These are phyloP conservation scores for Anodontia alba DNA, from an alignment of 2,888 invertebrate genomes.

Conservation along the genomic window DNA sequence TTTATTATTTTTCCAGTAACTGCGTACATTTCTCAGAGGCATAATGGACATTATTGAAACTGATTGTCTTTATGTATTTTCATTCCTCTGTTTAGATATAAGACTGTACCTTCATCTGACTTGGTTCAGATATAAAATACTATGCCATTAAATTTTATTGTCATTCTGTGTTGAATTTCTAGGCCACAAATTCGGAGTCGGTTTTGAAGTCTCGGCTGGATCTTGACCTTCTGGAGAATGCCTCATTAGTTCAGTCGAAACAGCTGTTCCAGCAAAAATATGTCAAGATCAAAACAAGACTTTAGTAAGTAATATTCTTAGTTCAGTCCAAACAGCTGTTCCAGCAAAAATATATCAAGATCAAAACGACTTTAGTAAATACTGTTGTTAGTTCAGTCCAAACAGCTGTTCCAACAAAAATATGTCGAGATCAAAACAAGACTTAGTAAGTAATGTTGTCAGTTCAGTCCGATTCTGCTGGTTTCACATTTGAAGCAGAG, in stretches of 20 bases:
- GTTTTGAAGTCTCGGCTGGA: slow-evolving; percentile 96
- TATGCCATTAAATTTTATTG: no score
- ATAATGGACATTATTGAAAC: no score
- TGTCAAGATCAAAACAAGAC: slow-evolving; percentile 98
- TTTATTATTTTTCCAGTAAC: no score
- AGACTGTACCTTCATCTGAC: no score
- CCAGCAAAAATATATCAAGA: slow-evolving; percentile 94
- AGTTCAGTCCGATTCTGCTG: no score
- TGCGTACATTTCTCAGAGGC: no score
- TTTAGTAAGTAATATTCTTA: slow-evolving; percentile 95
- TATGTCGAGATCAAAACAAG: slow-evolving; percentile 99
- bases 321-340: slow-evolving; percentile 87
- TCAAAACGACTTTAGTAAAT: slow-evolving; percentile 99
- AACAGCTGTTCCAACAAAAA: slow-evolving; percentile 87
- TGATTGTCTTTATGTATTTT: no score
- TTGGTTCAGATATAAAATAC: no score
- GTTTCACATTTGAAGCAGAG: no score
- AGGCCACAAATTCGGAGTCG: slow-evolving; percentile 88
- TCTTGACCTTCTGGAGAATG: slow-evolving; percentile 96
- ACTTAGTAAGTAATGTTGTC: slow-evolving; percentile 93
- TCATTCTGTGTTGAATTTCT: no score
- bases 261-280: slow-evolving; percentile 88
- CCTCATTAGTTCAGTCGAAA: slow-evolving; percentile 94
- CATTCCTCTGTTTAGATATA: no score
- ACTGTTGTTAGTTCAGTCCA: slow-evolving; percentile 91